Conservation (phyloP, 1,140 invertebrate genomes). For the Bombus waltoni region DNA sequence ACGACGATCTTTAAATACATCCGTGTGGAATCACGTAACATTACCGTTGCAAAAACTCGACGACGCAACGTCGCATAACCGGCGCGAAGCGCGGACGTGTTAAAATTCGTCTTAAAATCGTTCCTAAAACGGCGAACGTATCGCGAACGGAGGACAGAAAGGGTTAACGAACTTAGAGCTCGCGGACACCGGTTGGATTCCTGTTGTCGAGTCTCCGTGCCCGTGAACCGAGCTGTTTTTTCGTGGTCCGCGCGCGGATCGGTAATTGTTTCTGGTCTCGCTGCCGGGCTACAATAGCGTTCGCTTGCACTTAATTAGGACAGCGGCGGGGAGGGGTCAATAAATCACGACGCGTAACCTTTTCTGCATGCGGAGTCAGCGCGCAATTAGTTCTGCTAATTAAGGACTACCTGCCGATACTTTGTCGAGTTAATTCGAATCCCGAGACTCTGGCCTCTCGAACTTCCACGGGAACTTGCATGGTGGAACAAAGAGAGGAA, state of each 20-base stretch:
- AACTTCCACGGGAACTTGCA: constrained; percentile 36
- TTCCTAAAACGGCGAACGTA: constrained; percentile 50
- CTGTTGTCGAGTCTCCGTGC: constrained; percentile 31
- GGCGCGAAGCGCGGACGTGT: background rate
- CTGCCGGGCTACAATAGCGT: constrained; percentile 62
- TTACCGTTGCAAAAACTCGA: too few relatives aligned
- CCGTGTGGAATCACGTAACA: too few relatives aligned
- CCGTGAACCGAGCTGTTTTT: constrained; percentile 61
- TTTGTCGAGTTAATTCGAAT: constrained; percentile 76
- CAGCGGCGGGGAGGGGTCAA: constrained; percentile 63
- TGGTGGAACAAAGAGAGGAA: background rate
- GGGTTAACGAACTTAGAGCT: constrained; percentile 60
- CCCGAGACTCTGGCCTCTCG: constrained; percentile 38
- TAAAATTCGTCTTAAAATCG: background rate
- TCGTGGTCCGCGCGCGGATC: constrained; percentile 49
- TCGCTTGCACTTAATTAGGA: constrained; percentile 76
- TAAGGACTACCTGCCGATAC: constrained; percentile 76
- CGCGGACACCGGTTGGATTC: constrained; percentile 29
- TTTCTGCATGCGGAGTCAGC: constrained; percentile 70
- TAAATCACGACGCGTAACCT: constrained; percentile 75
- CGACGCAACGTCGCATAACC: background rate
- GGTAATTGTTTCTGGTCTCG: constrained; percentile 67
- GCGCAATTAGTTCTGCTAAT: constrained; percentile 77
- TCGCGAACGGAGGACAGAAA: constrained; percentile 32
- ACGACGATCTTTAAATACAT: background rate